phyloP scores from a whole-genome alignment of 2,797 vertebrate species.

The Neomorphus geoffroyi region DNA sequence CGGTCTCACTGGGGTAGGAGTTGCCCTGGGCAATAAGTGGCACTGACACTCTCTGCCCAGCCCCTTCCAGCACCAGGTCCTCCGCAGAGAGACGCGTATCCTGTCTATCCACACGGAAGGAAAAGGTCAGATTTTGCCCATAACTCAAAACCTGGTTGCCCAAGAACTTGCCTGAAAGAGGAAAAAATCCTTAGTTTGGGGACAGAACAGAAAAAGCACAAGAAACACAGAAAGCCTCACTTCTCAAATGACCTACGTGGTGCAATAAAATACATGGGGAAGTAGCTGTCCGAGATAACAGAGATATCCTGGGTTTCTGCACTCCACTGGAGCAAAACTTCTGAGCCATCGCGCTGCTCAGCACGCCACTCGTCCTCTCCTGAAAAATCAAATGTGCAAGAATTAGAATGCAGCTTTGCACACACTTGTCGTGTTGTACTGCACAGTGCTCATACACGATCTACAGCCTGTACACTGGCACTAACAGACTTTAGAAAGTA shows the following conservation, averaged over 20 bases:
- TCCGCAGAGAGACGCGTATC: slow-evolving; percentile 93
- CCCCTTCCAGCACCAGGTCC: slow-evolving; percentile 92
- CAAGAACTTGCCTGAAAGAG: slow-evolving; percentile 87
- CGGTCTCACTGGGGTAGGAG: slow-evolving; percentile 88
- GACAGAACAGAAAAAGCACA: not conserved
- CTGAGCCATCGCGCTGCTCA: slow-evolving; percentile 86
- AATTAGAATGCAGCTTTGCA: not conserved
- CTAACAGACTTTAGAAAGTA: not conserved
- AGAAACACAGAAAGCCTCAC: not conserved
- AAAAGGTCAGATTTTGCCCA: slow-evolving; percentile 92
- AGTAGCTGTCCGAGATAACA: slow-evolving; percentile 90
- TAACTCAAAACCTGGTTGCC: slow-evolving; percentile 93
- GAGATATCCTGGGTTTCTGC: slow-evolving; percentile 84
- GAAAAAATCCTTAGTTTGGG: not conserved
- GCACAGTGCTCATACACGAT: not conserved
- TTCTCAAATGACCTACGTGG: slow-evolving; percentile 81
- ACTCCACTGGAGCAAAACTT: slow-evolving; percentile 84
- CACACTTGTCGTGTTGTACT: rapidly evolving
- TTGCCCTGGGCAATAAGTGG: slow-evolving; percentile 97
- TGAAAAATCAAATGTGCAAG: slow-evolving; percentile 15
- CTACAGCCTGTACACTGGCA: not conserved
- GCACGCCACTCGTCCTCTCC: slow-evolving; percentile 88
- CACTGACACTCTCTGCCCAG: slow-evolving; percentile 85
- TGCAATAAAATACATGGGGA: slow-evolving; percentile 92
- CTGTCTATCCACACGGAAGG: slow-evolving; percentile 87